These are phyloP conservation scores for Drosophila nr. perissopoda DNA, from an alignment of 2,888 invertebrate species.

Conservation along the genomic window DNA sequence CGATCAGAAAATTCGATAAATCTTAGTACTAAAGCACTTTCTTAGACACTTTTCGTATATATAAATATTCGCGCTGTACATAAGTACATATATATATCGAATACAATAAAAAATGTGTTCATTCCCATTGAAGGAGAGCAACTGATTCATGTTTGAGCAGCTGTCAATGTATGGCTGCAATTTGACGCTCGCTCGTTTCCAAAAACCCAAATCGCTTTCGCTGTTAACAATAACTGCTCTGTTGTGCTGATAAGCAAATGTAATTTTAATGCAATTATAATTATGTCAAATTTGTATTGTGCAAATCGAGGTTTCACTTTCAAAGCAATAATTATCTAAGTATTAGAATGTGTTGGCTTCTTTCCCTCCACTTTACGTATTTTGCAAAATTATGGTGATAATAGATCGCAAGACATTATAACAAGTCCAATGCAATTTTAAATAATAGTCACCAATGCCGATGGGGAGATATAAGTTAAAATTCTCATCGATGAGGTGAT, in stretches of 20 bases:
- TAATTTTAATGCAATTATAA: neutral
- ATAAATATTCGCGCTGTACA: neutral
- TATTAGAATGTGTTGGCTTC: neutral
- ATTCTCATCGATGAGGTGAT: neutral
- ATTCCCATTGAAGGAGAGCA: neutral
- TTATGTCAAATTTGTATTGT: neutral
- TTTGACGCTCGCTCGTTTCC: neutral
- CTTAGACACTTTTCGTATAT: neutral
- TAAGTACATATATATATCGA: neutral
- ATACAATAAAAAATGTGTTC: neutral
- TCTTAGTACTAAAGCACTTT: neutral
- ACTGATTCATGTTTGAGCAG: neutral
- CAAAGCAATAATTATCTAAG: neutral
- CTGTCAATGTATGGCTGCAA: neutral
- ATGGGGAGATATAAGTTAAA: neutral
- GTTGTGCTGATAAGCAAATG: neutral
- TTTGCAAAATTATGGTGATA: neutral
- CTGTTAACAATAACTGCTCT: neutral
- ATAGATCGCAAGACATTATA: neutral
- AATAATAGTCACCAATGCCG: neutral
- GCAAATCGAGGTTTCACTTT: neutral
- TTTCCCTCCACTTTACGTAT: neutral
- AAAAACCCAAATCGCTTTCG: neutral
- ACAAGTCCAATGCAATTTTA: neutral
- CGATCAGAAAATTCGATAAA: neutral